These are phyloP conservation scores for Amblyopsis hoosieri DNA, from an alignment of 2,797 vertebrate species.

Conservation along the genomic window DNA sequence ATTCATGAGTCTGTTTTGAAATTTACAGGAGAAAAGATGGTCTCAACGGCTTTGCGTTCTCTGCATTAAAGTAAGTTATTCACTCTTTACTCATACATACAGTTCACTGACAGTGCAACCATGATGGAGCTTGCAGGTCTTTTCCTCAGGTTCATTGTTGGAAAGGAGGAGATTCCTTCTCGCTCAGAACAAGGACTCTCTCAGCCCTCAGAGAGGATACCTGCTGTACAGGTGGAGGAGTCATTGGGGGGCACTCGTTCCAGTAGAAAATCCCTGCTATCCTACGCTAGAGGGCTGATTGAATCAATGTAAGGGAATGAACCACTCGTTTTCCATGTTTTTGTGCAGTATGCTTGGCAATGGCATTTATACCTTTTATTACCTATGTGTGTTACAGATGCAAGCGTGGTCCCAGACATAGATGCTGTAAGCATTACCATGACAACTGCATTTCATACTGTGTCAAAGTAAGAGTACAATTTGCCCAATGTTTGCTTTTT, in stretches of 20 bases:
- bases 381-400: conserved; percentile 82
- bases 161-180: conserved; percentile 94
- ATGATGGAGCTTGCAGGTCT: neutral
- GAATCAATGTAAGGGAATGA: conserved; percentile 85
- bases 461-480: conserved; percentile 86
- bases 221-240: conserved; percentile 35
- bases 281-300: conserved; percentile 82
- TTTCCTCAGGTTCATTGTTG: conserved; percentile 89
- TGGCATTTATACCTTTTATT: conserved; percentile 4
- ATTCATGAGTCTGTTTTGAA: neutral
- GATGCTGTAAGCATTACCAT: conserved; percentile 96
- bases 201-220: conserved; percentile 52
- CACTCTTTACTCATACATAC: too few species aligned
- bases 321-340: neutral
- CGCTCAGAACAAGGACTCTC: conserved; percentile 78
- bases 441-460: conserved; percentile 98
- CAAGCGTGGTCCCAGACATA: conserved; percentile 93
- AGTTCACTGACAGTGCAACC: neutral
- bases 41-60: conserved; percentile 95
- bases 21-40: conserved; percentile 90
- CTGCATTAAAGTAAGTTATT: conserved; percentile 92
- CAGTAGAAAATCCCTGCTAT: conserved; percentile 69
- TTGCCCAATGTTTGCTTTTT: neutral
- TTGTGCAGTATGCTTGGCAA: too few species aligned
- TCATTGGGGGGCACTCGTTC: conserved; percentile 42